Evolutionary conservation across 2,888 invertebrate species (phyloP).

Genomic region (Schrankia costaestrigalis): DNA sequence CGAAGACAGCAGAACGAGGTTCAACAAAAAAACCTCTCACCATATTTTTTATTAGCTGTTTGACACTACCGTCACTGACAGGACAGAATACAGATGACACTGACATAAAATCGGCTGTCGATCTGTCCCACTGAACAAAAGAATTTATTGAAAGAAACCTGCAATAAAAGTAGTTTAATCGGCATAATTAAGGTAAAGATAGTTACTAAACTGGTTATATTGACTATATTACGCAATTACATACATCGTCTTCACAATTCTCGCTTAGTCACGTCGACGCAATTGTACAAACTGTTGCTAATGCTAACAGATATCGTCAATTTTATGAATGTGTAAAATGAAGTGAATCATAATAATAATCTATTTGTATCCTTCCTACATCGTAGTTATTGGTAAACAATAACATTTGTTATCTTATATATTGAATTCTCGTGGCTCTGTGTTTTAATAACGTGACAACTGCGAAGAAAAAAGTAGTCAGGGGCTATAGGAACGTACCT

Average conservation of each 20-base stretch:
- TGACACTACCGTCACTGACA: constrained; percentile 5
- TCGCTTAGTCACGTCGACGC: no score
- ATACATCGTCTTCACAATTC: no score
- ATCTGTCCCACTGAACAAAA: constrained; percentile 23
- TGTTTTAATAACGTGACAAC: no score
- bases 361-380: constrained; percentile 20
- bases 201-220: constrained; percentile 40
- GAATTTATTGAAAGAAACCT: constrained; percentile 30
- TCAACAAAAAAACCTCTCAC: no score
- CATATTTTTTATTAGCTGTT: no score
- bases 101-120: constrained; percentile 36
- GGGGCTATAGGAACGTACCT: no score
- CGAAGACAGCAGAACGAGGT: no score
- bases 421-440: background rate
- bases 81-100: constrained; percentile 14
- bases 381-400: constrained; percentile 23
- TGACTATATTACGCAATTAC: constrained; percentile 23
- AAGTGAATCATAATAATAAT: constrained; percentile 30
- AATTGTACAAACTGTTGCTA: constrained; percentile 7
- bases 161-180: constrained; percentile 29
- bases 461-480: no score
- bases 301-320: constrained; percentile 15
- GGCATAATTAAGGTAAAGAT: constrained; percentile 41
- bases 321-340: constrained; percentile 13
- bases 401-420: constrained; percentile 11